Percentiles rank a stretch among this genome's conserved stretches.
These are phyloP conservation scores for Rutilus rutilus DNA, from an alignment of 2,113 vertebrate species.

Conservation along the genomic window DNA sequence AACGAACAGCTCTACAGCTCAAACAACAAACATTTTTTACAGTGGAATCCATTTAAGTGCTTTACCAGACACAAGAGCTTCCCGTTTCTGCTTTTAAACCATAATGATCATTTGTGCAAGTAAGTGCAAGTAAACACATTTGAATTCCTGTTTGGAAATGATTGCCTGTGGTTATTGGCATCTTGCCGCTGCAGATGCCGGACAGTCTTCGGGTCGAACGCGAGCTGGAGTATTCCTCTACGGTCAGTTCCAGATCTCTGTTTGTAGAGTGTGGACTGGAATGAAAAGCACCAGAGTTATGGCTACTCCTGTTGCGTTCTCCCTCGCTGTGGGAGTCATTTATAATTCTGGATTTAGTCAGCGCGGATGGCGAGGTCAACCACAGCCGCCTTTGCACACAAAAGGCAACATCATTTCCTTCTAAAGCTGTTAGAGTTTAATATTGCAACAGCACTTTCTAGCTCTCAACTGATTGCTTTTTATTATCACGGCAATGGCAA, in stretches of 20 bases:
- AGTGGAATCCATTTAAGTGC: not conserved
- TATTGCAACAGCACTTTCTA: conserved; percentile 53
- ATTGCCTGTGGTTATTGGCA: conserved; percentile 16
- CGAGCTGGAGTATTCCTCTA: not conserved
- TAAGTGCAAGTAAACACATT: not conserved
- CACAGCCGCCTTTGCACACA: conserved; percentile 65
- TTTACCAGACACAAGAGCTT: not conserved
- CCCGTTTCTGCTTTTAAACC: not conserved
- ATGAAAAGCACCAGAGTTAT: conserved; percentile 69
- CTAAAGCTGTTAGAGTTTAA: conserved; percentile 68
- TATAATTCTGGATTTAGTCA: conserved; percentile 78
- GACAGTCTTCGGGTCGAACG: not conserved
- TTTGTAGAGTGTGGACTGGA: conserved; percentile 30
- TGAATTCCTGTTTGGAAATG: not conserved
- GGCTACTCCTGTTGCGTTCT: conserved; percentile 70
- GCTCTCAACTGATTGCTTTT: conserved; percentile 62
- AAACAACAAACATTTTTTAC: not conserved
- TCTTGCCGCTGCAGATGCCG: not conserved
- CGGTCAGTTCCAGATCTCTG: not conserved
- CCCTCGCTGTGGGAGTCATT: conserved; percentile 75
- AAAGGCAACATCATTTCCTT: conserved; percentile 70
- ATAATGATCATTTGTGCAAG: not conserved
- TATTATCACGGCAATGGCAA: conserved; percentile 60
- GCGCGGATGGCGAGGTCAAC: conserved; percentile 70
- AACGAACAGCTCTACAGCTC: not conserved